Conservation (phyloP, 2,113 vertebrate genomes). For the Melospiza georgiana region DNA sequence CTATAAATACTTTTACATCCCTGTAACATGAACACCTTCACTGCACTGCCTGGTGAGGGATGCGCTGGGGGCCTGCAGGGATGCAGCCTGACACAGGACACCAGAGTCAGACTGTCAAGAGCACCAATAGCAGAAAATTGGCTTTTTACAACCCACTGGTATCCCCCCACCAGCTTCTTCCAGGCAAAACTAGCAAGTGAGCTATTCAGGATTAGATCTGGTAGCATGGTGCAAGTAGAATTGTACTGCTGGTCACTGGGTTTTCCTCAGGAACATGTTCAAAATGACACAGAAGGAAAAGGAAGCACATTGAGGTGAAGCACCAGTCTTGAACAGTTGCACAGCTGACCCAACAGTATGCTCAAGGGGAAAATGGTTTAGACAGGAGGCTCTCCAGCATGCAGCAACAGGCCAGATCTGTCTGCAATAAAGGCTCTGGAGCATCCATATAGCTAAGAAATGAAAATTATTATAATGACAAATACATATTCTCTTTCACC, state of each 20-base stretch:
- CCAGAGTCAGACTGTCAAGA: background rate
- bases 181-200: background rate
- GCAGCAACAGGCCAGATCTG: background rate
- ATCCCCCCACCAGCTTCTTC: background rate
- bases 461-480: background rate
- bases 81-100: background rate
- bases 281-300: background rate
- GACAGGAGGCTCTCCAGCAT: background rate
- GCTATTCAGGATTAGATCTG: background rate
- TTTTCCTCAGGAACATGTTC: background rate
- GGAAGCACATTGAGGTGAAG: background rate
- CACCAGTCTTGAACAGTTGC: background rate
- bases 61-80: background rate
- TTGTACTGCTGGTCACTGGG: background rate
- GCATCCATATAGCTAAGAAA: background rate
- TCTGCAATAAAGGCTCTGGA: background rate
- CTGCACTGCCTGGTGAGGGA: background rate
- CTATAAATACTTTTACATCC: background rate
- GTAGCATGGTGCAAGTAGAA: background rate
- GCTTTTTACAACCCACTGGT: conserved; percentile 15
- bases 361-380: background rate
- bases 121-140: background rate
- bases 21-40: background rate
- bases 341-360: rapidly evolving
- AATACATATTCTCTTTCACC: background rate